Evolutionary conservation across 2,113 vertebrate species (phyloP), one percentile per base, ranked within the genome.

Genomic region (Thinocorus orbignyianus): DNA sequence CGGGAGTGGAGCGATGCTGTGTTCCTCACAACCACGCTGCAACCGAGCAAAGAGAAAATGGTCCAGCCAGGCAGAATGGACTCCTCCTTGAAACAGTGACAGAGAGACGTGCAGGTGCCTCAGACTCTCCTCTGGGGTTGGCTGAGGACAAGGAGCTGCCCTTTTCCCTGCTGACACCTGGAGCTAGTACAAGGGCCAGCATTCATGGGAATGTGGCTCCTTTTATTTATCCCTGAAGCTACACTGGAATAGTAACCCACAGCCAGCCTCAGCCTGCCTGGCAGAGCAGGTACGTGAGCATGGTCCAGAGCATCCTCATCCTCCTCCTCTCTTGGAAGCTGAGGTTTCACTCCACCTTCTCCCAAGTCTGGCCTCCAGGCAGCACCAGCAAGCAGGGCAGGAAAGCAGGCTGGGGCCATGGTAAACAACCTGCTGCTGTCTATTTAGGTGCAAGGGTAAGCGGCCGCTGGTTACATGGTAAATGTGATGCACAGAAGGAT

Each of bases 221-320:
- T 86, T 81, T 90, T 84, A 92, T 94, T 96, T 92, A 93, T 13
- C 88, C 93, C 92, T 37, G 60, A 86, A 72, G 95, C 86, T 88
- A 72, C 4, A 2, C 76, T 35, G 51, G 79, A 94, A 95, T 37
- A 93, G 72, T 30, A 95, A 94, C 82, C 86, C 92, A 74, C 30
- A 92, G 55, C 58, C 93, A 86, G 90, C 76, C 82, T 66, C 68
- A 68, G 64, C 76, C 86, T 86, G 95, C 88, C 88, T 95, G 46
- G 93, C 90, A 92, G 64, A 95, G 85, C 94, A 77, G 82, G 92
- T 96, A 88, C 0, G 7, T 91, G 92, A 92, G 15, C 48, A 1
- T 6, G 71, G 85, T 88, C 90, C 16, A 7, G 49, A 84, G 66
- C 79, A 90, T 33, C 81, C 64, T 39, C 54, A 17, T 41, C 41